phyloP scores from a whole-genome alignment of 2,797 vertebrate species.

The Esox lucius region DNA sequence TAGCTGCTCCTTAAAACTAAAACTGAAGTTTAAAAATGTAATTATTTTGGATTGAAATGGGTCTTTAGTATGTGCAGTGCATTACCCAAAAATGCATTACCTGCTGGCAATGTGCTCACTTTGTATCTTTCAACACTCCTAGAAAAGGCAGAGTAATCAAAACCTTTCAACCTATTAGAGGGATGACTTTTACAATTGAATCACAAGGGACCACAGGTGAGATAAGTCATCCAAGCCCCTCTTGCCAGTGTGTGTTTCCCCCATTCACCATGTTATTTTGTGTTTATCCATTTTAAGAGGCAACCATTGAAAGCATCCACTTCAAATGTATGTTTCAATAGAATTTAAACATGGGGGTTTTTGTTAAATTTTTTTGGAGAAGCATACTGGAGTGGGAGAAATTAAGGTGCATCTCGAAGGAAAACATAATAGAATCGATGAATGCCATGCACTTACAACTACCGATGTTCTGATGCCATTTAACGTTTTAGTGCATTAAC shows the following conservation, averaged over 20 bases:
- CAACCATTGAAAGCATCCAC: slow-evolving; percentile 72
- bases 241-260: slow-evolving; percentile 89
- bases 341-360: slow-evolving; percentile 67
- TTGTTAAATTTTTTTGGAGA: slow-evolving; percentile 71
- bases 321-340: slow-evolving; percentile 81
- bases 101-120: slow-evolving; percentile 93
- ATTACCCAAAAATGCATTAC: slow-evolving; percentile 99
- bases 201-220: slow-evolving; percentile 99
- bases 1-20: slow-evolving; percentile 81
- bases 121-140: slow-evolving; percentile 98
- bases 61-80: slow-evolving; percentile 96
- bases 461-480: slow-evolving; percentile 83
- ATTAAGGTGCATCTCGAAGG: slow-evolving; percentile 83
- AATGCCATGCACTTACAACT: slow-evolving; percentile 82
- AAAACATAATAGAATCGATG: slow-evolving; percentile 85
- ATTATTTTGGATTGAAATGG: slow-evolving; percentile 90
- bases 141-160: slow-evolving; percentile 98
- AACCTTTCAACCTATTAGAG: slow-evolving; percentile 99
- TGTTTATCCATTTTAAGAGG: slow-evolving; percentile 95
- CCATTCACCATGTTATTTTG: slow-evolving; percentile 93
- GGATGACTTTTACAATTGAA: slow-evolving; percentile 99
- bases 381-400: slow-evolving; percentile 79
- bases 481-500: slow-evolving; percentile 87
- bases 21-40: slow-evolving; percentile 87
- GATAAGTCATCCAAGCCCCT: slow-evolving; percentile 97